Evolutionary conservation across 1,140 invertebrate genomes (phyloP).

Genomic region (Thaumatotibia leucotreta): DNA sequence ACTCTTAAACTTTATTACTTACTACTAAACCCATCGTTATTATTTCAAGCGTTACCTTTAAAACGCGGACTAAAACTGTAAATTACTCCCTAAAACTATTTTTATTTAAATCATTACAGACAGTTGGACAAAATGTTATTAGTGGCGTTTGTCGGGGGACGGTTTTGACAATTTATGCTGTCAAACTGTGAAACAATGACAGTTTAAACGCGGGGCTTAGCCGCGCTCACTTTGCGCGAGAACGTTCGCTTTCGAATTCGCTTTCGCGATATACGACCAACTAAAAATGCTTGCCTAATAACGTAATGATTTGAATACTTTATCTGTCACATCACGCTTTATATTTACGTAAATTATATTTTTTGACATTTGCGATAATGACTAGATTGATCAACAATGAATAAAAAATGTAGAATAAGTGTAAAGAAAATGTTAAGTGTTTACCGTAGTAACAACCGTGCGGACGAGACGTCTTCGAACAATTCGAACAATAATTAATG

Average conservation of each 20-base stretch:
- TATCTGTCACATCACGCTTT: too few relatives aligned
- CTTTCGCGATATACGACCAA: too few relatives aligned
- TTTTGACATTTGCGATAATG: too few relatives aligned
- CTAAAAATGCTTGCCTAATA: too few relatives aligned
- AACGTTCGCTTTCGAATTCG: not conserved
- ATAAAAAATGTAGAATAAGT: too few relatives aligned
- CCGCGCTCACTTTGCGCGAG: not conserved
- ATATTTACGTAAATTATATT: too few relatives aligned
- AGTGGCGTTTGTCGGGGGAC: not conserved
- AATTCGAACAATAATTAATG: too few relatives aligned
- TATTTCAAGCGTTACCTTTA: not conserved
- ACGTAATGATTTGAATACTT: too few relatives aligned
- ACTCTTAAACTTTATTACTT: not conserved
- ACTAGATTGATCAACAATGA: too few relatives aligned
- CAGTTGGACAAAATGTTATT: constrained; percentile 13
- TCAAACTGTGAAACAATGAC: constrained; percentile 6
- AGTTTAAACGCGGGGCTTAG: not conserved
- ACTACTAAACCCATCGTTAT: not conserved
- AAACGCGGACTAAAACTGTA: not conserved
- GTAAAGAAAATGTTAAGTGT: too few relatives aligned
- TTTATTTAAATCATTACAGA: constrained; percentile 5
- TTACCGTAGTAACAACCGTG: too few relatives aligned
- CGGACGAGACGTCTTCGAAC: too few relatives aligned
- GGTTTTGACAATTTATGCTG: constrained; percentile 13
- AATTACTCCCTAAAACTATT: not conserved